Base-by-base conservation (phyloP, 2,113 vertebrate genomes). In the Calypte anna region DNA sequence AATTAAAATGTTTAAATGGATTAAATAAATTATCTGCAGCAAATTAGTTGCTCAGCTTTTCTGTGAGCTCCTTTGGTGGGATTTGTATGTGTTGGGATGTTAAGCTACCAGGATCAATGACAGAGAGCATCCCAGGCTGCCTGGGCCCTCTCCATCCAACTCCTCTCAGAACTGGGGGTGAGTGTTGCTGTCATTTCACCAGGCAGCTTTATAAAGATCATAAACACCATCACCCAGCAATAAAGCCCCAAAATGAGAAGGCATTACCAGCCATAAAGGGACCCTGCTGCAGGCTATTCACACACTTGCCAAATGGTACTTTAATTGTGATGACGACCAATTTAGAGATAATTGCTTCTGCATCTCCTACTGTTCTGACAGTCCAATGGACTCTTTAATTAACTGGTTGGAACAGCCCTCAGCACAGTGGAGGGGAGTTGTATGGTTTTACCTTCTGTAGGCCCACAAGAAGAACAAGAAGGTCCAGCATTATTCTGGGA, bases 271-370 rank as follows among this genome's bases (percentile, higher is more conserved):
- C 59, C 31, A 14, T 72, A 58, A 82, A 79, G 83, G 43, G 64
- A n/a, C 59, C 55, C 83, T 77, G 66, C 79, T 66, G 68, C 55
- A 74, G 79, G 66, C 62, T 57, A 18, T 66, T 88, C 84, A 12
- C 75, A 16, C 21, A 25, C 54, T 76, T 68, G 20, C 67, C 72
- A 93, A 94, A 86, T 91, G 83, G 63, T 46, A 79, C 36, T 90
- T 61, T 70, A 43, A 33, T 38, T 74, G 91, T 46, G 50, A 61
- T 82, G 72, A 54, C 67, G 66, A 69, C 61, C 91, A 85, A 31
- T 80, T 57, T 90, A 72, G 75, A 92, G 72, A 76, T 86, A 87
- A 91, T 74, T 85, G 82, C 79, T 79, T 82, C 76, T 74, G 46
- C 58, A 36, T 69, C 86, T 85, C 82, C 76, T 46, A 43, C 46